Conservation (phyloP, 2,888 invertebrate genomes). For the Leptinotarsa tumamoca region DNA sequence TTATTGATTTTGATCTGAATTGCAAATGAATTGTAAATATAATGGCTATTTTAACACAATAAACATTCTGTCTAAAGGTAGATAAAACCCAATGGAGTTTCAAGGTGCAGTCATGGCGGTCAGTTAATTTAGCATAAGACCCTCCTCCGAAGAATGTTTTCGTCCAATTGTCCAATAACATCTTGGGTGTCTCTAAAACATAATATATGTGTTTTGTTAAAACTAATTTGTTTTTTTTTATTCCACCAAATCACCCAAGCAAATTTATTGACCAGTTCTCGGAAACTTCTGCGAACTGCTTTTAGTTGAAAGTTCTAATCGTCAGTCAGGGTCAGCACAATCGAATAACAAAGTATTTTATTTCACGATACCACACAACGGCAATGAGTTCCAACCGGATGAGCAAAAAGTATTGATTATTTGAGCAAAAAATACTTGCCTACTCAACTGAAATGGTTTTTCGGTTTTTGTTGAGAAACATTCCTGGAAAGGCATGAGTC, state of each 20-base stretch:
- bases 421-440: no score
- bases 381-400: no score
- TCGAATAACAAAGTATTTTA: not conserved
- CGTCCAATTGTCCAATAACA: conserved; percentile 13
- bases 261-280: conserved; percentile 1
- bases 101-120: not conserved
- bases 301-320: not conserved
- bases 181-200: not conserved
- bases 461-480: no score
- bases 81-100: not conserved
- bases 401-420: no score
- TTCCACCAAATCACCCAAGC: not conserved
- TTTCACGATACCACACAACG: not conserved
- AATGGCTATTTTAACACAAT: not conserved
- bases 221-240: not conserved
- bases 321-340: not conserved
- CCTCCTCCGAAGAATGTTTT: conserved; percentile 14
- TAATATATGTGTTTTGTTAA: conserved; percentile 7
- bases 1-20: no score
- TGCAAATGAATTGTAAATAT: no score
- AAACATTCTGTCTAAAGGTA: not conserved
- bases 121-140: not conserved
- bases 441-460: no score
- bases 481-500: no score
- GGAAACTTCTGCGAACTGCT: not conserved